These are phyloP conservation scores for Amblyornis subalaris DNA, from an alignment of 2,113 vertebrate genomes.

Conservation along the genomic window DNA sequence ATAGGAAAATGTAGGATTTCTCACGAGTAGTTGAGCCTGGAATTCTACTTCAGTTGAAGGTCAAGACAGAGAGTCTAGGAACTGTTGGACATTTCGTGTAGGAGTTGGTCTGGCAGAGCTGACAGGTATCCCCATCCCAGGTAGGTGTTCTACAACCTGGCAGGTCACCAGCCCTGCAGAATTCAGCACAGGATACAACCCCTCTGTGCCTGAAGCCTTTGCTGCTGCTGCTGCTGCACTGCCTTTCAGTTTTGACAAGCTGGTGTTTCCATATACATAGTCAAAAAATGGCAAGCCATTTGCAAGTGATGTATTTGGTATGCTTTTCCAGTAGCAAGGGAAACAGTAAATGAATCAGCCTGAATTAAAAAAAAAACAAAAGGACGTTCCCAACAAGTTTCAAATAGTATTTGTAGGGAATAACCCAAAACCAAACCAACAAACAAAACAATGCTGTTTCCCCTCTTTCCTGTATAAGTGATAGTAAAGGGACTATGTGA, in stretches of 20 bases:
- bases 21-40: neutral
- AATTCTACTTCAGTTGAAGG: neutral
- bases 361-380: neutral
- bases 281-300: neutral
- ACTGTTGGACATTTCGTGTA: neutral
- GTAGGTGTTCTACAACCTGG: neutral
- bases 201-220: neutral
- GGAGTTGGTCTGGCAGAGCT: neutral
- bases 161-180: neutral
- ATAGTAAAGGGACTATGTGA: neutral
- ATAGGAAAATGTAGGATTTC: neutral
- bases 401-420: neutral
- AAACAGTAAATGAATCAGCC: neutral
- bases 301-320: neutral
- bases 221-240: neutral
- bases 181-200: neutral
- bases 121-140: neutral
- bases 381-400: neutral
- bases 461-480: neutral
- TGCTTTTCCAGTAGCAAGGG: neutral
- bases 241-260: neutral
- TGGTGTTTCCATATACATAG: neutral
- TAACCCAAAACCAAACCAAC: rapidly evolving
- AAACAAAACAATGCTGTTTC: neutral
- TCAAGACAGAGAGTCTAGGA: neutral